These are phyloP conservation scores for Mactra quadrangularis DNA, from an alignment of 1,140 invertebrate species.

Conservation along the genomic window DNA sequence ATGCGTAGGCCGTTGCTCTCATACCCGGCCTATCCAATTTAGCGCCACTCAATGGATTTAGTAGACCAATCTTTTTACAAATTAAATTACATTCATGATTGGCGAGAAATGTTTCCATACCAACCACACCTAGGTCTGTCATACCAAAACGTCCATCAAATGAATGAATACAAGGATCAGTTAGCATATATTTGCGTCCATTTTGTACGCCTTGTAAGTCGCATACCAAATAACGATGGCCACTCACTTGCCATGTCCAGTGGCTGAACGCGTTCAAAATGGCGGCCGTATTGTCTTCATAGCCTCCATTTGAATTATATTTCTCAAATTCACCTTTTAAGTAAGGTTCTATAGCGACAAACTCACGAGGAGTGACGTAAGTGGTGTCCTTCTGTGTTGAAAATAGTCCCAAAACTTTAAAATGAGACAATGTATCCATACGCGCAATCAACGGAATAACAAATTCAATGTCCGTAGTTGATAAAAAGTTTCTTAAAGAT, in stretches of 20 bases:
- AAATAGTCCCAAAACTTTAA: slow-evolving; percentile 6
- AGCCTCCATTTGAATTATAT: slow-evolving; percentile 55
- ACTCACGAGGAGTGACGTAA: slow-evolving; percentile 15
- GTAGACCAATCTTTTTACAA: slow-evolving; percentile 10
- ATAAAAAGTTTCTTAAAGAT: neutral
- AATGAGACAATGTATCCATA: slow-evolving; percentile 50
- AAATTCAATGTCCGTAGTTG: slow-evolving; percentile 35
- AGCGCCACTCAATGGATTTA: slow-evolving; percentile 1
- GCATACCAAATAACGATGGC: slow-evolving; percentile 38
- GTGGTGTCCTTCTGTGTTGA: neutral
- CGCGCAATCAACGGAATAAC: slow-evolving; percentile 44
- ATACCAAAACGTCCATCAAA: neutral
- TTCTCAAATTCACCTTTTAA: slow-evolving; percentile 54
- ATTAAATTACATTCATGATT: slow-evolving; percentile 35
- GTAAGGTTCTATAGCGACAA: slow-evolving; percentile 46
- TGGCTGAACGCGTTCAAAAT: slow-evolving; percentile 37
- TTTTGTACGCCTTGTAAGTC: slow-evolving; percentile 28
- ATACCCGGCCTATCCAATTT: neutral
- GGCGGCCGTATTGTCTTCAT: slow-evolving; percentile 32
- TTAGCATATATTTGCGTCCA: slow-evolving; percentile 13
- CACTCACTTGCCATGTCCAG: slow-evolving; percentile 53
- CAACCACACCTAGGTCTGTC: slow-evolving; percentile 38
- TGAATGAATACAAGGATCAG: slow-evolving; percentile 40
- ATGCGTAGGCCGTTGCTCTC: neutral
- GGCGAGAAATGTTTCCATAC: slow-evolving; percentile 33